Base-by-base conservation (phyloP, 2,113 vertebrate genomes). In the Zosterops japonicus region DNA sequence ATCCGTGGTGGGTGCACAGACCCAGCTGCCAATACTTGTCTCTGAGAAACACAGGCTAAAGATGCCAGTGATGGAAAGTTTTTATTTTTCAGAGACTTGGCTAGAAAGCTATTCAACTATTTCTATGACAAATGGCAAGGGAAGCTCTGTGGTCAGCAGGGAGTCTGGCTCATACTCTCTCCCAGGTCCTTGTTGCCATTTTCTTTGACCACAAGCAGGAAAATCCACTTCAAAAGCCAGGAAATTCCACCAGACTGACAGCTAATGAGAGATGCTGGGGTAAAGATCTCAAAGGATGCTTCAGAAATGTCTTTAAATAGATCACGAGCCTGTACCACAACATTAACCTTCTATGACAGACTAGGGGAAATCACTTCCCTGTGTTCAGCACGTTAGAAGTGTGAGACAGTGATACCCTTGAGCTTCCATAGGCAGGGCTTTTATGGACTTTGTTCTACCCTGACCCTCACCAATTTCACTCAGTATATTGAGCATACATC, bases 241-340 rank as follows among this genome's bases (percentile, higher is more conserved):
- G 67, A 93, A 96, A 90, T 95, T 90, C 93, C 90, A 95, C 68
- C 39, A 94, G 89, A 67, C 69, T 79, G 91, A 93, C 75, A 95
- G 93, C 55, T 90, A 89, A 87, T 87, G 90, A 88, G 82, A 77
- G 90, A 88, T 69, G 63, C 71, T 56, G 64, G 67, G 55, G 55
- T 56, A 63, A 95, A 67, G 44, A 88, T 74, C 78, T 76, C 0
- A 0, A 42, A 80, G 64, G 82, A 60, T 83, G 68, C 47, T 88
- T 31, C 42, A 93, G 71, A 96, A 88, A 90, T 77, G 68, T 39
- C 85, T 90, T 93, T 95, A 92, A 94, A 96, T 46, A 93, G 75
- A 88, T 75, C 75, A 68, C 44, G 33, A 92, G 68, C 35, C 28
- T 83, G 72, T 86, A 91, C 77, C 81, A 82, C 53, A 94, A 71